Evolutionary conservation across 1,140 invertebrate genomes (phyloP).

Genomic region (Thalassaphorura encarpata): DNA sequence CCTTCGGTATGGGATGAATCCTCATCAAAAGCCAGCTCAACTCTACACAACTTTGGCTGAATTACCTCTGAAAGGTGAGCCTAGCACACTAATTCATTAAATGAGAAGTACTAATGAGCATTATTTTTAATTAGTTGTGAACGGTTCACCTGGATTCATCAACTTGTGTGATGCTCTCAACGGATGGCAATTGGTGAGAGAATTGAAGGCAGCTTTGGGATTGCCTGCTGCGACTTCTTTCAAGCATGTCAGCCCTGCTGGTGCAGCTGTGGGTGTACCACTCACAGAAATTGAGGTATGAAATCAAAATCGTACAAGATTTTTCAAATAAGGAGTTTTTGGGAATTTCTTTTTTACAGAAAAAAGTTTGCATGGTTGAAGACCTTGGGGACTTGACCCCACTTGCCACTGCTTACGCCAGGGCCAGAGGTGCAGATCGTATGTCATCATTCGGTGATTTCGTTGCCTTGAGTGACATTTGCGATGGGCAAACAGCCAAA

Average conservation of each 20-base stretch:
- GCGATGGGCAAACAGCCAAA: conserved; percentile 73
- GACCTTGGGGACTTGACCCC: conserved; percentile 72
- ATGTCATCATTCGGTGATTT: conserved; percentile 99
- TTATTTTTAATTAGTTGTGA: conserved; percentile 53
- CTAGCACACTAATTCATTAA: neutral
- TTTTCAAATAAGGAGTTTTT: conserved; percentile 1
- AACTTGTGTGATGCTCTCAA: conserved; percentile 97
- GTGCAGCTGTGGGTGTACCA: conserved; percentile 80
- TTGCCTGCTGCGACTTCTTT: conserved; percentile 92
- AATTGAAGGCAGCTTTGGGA: conserved; percentile 65
- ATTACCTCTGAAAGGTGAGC: conserved; percentile 65
- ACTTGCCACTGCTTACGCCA: conserved; percentile 85
- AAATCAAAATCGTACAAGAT: too few species aligned
- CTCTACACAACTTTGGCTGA: conserved; percentile 69
- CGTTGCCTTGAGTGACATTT: conserved; percentile 82
- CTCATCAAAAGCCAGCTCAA: conserved; percentile 94
- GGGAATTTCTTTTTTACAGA: conserved; percentile 43
- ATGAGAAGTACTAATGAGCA: neutral
- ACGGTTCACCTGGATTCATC: conserved; percentile 93
- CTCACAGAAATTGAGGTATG: conserved; percentile 52
- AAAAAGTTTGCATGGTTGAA: conserved; percentile 85
- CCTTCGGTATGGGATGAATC: conserved; percentile 94
- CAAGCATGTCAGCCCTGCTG: conserved; percentile 94
- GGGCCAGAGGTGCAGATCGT: conserved; percentile 90
- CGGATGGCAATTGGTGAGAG: conserved; percentile 89